Percentiles rank a stretch among this genome's conserved stretches.
phyloP scores from a whole-genome alignment of 2,888 invertebrate genomes.

The Netelia fuscicornis region DNA sequence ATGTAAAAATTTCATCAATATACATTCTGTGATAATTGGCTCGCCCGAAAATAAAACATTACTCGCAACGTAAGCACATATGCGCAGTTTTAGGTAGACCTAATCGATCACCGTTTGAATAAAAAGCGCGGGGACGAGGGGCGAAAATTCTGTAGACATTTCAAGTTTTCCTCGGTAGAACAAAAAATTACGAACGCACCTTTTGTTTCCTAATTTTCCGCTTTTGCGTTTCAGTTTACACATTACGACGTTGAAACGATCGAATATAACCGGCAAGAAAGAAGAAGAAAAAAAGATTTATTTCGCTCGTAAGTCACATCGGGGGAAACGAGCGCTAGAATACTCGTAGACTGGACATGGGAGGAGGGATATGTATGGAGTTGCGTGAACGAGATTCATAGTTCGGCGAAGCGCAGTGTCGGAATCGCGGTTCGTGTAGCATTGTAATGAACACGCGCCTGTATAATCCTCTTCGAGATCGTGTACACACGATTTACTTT shows the following conservation, averaged over 20 bases:
- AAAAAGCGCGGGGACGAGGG: no score
- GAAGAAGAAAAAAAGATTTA: slow-evolving; percentile 2
- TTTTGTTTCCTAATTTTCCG: not conserved
- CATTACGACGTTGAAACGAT: not conserved
- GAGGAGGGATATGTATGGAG: not conserved
- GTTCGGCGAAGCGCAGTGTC: slow-evolving; percentile 52
- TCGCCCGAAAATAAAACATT: no score
- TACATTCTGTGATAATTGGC: no score
- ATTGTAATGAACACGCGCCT: slow-evolving; percentile 61
- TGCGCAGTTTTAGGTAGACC: no score
- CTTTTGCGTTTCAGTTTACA: not conserved
- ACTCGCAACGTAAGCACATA: no score
- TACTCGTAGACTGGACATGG: slow-evolving; percentile 26
- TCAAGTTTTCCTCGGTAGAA: not conserved
- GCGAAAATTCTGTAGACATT: not conserved
- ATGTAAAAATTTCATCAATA: no score
- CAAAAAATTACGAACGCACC: not conserved
- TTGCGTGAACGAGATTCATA: slow-evolving; percentile 60
- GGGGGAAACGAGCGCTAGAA: not conserved
- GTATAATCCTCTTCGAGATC: slow-evolving; percentile 60
- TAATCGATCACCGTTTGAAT: no score
- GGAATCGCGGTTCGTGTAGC: slow-evolving; percentile 66
- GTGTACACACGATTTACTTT: slow-evolving; percentile 49
- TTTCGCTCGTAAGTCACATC: not conserved
- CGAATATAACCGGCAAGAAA: not conserved